A percentile compares a stretch with the other conserved stretches of the same genome.
These are phyloP conservation scores for Antechinus flavipes DNA, from an alignment of 2,113 vertebrate species.

Conservation along the genomic window DNA sequence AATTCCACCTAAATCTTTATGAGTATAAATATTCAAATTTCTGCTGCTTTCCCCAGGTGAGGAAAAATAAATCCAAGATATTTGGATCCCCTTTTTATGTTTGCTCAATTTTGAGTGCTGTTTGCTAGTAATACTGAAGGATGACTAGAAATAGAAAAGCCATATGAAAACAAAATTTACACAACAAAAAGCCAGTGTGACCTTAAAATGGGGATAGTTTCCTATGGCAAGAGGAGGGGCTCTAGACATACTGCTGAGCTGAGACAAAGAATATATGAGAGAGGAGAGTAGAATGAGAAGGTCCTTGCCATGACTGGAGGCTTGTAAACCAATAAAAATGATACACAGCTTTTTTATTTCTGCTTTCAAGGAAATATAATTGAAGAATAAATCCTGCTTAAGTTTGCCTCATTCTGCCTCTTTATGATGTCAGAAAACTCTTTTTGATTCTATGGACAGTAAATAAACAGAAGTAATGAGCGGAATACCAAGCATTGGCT, in stretches of 20 bases:
- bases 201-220: not conserved
- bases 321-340: constrained; percentile 65
- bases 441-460: constrained; percentile 68
- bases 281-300: not conserved
- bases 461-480: constrained; percentile 77
- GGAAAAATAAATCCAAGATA: constrained; percentile 41
- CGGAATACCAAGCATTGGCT: constrained; percentile 66
- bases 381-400: constrained; percentile 70
- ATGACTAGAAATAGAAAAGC: constrained; percentile 41
- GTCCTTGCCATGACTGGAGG: constrained; percentile 34
- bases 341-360: constrained; percentile 52
- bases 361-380: constrained; percentile 71
- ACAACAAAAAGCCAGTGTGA: constrained; percentile 37
- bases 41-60: not conserved
- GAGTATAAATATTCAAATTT: not conserved
- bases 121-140: constrained; percentile 10
- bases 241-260: not conserved
- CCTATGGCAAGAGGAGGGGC: not conserved
- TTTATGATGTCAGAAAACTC: constrained; percentile 53
- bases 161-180: constrained; percentile 32
- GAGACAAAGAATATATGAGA: constrained; percentile 45
- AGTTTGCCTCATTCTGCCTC: constrained; percentile 56
- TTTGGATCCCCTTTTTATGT: constrained; percentile 48
- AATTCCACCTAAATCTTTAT: not conserved
- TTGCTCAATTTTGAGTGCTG: constrained; percentile 9